Percentiles rank a stretch among this genome's conserved stretches.
These are phyloP conservation scores for Phorcus lineatus DNA, from an alignment of 2,888 invertebrate genomes.

Conservation along the genomic window DNA sequence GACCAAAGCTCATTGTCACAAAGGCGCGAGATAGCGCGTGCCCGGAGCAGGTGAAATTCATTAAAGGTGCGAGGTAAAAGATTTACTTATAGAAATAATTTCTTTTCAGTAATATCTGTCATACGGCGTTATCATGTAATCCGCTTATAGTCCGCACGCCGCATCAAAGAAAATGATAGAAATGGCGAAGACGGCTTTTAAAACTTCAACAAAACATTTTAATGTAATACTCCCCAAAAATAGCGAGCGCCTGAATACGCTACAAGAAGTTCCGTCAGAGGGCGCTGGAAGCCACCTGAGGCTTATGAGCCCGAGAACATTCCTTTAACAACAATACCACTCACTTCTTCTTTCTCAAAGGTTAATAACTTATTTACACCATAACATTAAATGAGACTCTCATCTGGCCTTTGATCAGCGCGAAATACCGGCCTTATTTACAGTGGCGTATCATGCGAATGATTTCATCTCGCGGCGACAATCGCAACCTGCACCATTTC, in stretches of 20 bases:
- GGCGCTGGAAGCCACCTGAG: neutral
- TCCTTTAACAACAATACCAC: neutral
- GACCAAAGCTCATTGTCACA: conserved; percentile 1
- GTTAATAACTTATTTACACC: conserved; percentile 15
- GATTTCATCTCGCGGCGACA: conserved; percentile 5
- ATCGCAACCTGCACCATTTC: neutral
- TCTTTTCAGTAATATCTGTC: neutral
- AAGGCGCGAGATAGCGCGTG: neutral
- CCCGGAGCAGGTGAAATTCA: conserved; percentile 11
- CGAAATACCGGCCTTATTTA: neutral
- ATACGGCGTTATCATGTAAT: conserved; percentile 5
- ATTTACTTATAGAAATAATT: conserved; percentile 11
- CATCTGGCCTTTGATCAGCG: neutral
- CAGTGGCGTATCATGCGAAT: neutral
- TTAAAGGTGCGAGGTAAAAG: conserved; percentile 10
- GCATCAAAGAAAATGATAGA: neutral
- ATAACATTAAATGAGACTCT: conserved; percentile 8
- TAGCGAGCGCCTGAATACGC: neutral
- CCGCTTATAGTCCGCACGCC: neutral
- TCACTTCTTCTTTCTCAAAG: neutral
- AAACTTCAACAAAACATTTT: conserved; percentile 4
- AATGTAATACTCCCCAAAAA: conserved; percentile 1
- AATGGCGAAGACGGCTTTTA: neutral
- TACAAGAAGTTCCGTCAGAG: neutral
- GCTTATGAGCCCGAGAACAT: neutral